Evolutionary conservation across 2,888 invertebrate genomes (phyloP), one percentile per base, ranked within the genome.

Genomic region (Harpagoxenus sublaevis): DNA sequence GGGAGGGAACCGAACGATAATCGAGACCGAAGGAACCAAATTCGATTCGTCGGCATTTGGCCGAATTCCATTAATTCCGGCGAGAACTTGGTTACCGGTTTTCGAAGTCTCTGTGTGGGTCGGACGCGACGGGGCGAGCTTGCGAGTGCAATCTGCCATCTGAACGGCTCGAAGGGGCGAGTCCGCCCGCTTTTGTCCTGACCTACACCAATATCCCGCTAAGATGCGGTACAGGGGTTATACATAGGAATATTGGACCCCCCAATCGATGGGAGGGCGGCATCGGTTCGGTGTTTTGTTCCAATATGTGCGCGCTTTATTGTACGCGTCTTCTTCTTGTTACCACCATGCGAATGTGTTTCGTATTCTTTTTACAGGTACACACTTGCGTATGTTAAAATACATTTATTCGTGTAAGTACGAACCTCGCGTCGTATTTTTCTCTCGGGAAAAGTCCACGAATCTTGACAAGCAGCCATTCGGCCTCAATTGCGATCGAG

Each of bases 51-150:
- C 83, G 77, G 68, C 66, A 74, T 88, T 88, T 87, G 87, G 86
- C 87, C 83, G 86, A 89, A 89, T 90, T 89, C 91, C 90, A 90
- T 88, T 84, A 83, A 79, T 84, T 71, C 83, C 57, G 79, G 12
- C 53, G 73, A 70, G 79, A 74, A 60, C 65, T 71, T 74, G 68
- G 84, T 88, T 84, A 88, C 82, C 74, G 89, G 84, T 86, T 89
- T 86, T 77, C 57, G 57, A 63, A 79, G 70, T 12, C 74, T 78
- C 48, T 55, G 51, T 60, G 70, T 82, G 62, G 74, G 53, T 71
- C 55, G 66, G n/a, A 35, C 66, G 10, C 60, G 77, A 79, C 63
- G 78, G 62, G 71, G 77, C 68, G 83, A 85, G 63, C 84, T 85
- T 62, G 79, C 87, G 77, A 85, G 78, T 73, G 81, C 84, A 86